Percentiles rank a stretch among this genome's conserved stretches.
These are phyloP conservation scores for Pterobdella sp. DNA, from an alignment of 2,888 invertebrate genomes.

Conservation along the genomic window DNA sequence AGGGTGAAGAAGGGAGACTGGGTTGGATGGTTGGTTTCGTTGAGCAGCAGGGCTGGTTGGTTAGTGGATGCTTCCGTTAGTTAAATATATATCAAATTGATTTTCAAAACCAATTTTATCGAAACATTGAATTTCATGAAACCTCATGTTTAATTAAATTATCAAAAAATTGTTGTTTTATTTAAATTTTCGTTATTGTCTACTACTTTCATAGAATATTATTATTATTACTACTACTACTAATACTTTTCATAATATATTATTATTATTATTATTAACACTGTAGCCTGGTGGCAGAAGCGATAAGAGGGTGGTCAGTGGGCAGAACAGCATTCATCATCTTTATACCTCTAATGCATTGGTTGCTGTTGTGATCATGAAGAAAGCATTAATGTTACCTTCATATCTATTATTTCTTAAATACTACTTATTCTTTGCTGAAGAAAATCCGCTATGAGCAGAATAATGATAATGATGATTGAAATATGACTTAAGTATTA, in stretches of 20 bases:
- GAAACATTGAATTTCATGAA: too few species aligned
- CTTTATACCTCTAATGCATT: not conserved
- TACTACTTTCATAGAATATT: too few species aligned
- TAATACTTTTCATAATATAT: not conserved
- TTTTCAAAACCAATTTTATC: too few species aligned
- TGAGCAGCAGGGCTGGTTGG: not conserved
- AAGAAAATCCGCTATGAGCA: too few species aligned
- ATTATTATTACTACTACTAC: not conserved
- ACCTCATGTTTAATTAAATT: too few species aligned
- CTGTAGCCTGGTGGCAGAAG: not conserved
- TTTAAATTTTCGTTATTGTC: too few species aligned
- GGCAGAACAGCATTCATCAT: constrained; percentile 7
- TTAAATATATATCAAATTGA: too few species aligned
- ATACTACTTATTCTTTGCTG: not conserved
- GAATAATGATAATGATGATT: too few species aligned
- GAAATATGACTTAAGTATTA: too few species aligned
- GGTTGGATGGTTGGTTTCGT: not conserved
- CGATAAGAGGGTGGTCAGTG: not conserved
- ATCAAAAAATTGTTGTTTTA: too few species aligned
- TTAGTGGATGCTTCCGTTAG: too few species aligned
- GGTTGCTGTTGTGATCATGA: not conserved
- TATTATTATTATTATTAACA: not conserved
- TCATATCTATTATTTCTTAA: not conserved
- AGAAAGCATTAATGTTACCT: not conserved
- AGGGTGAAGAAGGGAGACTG: not conserved